Percentiles rank a stretch among this genome's conserved stretches.
Evolutionary conservation across 2,888 invertebrate genomes (phyloP).

Genomic region (Callosobruchus maculatus): DNA sequence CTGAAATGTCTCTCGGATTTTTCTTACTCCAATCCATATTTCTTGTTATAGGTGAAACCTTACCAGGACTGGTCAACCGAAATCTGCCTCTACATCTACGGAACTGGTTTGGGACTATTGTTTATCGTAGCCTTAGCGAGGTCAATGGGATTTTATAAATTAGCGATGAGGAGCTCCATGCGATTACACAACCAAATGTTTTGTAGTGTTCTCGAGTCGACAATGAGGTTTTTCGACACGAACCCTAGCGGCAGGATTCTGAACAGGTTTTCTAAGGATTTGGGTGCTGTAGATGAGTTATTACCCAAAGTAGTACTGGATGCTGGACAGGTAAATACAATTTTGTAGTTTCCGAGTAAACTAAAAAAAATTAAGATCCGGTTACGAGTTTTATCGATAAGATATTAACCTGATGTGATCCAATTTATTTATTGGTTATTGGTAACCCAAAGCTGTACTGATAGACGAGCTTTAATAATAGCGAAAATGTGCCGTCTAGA

Average conservation of each 20-base stretch:
- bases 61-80: conserved; percentile 33
- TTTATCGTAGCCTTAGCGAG: conserved; percentile 59
- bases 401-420: too few species aligned
- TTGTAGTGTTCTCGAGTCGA: conserved; percentile 52
- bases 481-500: too few species aligned
- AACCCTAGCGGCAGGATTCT: conserved; percentile 80
- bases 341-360: neutral
- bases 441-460: too few species aligned
- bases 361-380: too few species aligned
- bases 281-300: conserved; percentile 74
- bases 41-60: conserved; percentile 1
- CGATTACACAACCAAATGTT: conserved; percentile 72
- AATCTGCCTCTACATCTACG: conserved; percentile 61
- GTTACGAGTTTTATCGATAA: too few species aligned
- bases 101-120: conserved; percentile 30
- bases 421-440: too few species aligned
- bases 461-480: too few species aligned
- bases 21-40: too few species aligned
- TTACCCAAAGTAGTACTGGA: conserved; percentile 65
- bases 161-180: conserved; percentile 63
- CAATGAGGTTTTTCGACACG: conserved; percentile 75
- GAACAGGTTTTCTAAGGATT: conserved; percentile 79
- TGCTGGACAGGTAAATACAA: conserved; percentile 53
- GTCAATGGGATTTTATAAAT: conserved; percentile 61
- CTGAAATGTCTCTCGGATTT: too few species aligned